A percentile compares a stretch with the other conserved stretches of the same genome.
Conservation (phyloP, 2,888 invertebrate genomes). For the Schrankia costaestrigalis region DNA sequence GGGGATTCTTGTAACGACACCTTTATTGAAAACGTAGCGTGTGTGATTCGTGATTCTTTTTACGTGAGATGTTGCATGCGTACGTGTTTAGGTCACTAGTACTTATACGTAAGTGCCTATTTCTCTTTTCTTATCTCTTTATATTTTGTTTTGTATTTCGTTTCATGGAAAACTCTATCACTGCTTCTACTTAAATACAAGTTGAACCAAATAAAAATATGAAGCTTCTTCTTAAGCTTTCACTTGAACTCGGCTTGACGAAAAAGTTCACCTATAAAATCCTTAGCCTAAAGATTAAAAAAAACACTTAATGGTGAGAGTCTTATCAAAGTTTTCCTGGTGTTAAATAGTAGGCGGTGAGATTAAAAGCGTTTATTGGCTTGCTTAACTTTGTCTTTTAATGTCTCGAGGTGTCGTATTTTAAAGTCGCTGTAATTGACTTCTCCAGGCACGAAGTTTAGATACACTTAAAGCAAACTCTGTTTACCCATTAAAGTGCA, state of each 20-base stretch:
- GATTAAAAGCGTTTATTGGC: constrained; percentile 48
- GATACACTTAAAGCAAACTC: constrained; percentile 38
- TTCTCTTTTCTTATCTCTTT: constrained; percentile 7
- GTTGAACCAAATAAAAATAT: constrained; percentile 17
- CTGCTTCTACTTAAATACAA: constrained; percentile 27
- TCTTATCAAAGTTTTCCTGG: constrained; percentile 37
- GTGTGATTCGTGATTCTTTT: constrained; percentile 51
- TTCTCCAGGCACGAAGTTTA: constrained; percentile 40
- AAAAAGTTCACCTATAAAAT: constrained; percentile 38
- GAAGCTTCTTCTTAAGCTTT: constrained; percentile 29
- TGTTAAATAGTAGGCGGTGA: constrained; percentile 44
- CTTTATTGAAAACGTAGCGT: constrained; percentile 62
- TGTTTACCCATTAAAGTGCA: constrained; percentile 34
- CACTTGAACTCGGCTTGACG: constrained; percentile 32
- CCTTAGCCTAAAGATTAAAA: constrained; percentile 33
- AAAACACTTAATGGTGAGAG: constrained; percentile 37
- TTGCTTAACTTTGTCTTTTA: constrained; percentile 50
- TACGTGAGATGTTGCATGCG: constrained; percentile 37
- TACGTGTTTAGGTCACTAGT: constrained; percentile 33
- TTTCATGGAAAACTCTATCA: constrained; percentile 5
- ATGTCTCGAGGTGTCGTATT: constrained; percentile 51
- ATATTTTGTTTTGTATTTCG: constrained; percentile 12
- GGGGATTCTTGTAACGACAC: constrained; percentile 60
- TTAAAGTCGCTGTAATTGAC: constrained; percentile 53
- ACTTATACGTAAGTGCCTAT: constrained; percentile 26